phyloP scores from a whole-genome alignment of 2,797 vertebrate genomes.

The Adrianichthys oophorus region DNA sequence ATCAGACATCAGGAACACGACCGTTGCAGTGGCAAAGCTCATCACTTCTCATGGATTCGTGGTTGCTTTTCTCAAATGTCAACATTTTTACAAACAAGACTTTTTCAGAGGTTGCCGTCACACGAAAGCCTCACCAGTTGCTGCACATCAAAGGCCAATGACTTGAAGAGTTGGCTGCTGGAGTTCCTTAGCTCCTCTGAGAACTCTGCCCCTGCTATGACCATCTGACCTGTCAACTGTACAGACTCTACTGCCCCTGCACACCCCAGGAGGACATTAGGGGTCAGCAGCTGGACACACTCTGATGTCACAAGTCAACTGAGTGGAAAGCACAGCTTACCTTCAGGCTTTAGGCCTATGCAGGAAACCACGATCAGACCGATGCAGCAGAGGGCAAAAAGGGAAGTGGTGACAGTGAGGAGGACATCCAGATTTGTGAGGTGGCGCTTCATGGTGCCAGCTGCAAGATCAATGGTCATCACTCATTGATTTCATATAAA shows the following conservation, averaged over 20 bases:
- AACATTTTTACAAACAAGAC: not conserved
- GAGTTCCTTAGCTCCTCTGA: slow-evolving; percentile 68
- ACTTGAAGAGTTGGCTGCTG: slow-evolving; percentile 65
- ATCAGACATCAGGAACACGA: slow-evolving; percentile 16
- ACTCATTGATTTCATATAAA: not conserved
- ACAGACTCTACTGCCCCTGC: slow-evolving; percentile 2
- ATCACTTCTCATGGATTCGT: too few species aligned
- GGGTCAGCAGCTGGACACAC: not conserved
- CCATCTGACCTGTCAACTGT: slow-evolving; percentile 51
- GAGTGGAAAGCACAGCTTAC: slow-evolving; percentile 37
- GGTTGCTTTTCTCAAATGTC: too few species aligned
- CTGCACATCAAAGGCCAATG: slow-evolving; percentile 73
- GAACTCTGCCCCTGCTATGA: slow-evolving; percentile 60
- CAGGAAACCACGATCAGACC: slow-evolving; percentile 46
- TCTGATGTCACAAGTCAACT: not conserved
- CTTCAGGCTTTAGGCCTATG: slow-evolving; percentile 41
- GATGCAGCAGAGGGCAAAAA: slow-evolving; percentile 58
- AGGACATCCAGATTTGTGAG: slow-evolving; percentile 58
- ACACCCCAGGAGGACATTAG: not conserved
- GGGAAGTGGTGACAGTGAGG: slow-evolving; percentile 30
- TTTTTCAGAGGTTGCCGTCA: not conserved
- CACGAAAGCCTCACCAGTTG: slow-evolving; percentile 58
- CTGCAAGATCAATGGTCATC: not conserved
- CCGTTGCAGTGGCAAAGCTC: too few species aligned
- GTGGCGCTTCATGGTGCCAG: slow-evolving; percentile 21